Evolutionary conservation across 2,797 vertebrate genomes (phyloP), one percentile per base, ranked within the genome.

Genomic region (Paramormyrops hopkinsi): DNA sequence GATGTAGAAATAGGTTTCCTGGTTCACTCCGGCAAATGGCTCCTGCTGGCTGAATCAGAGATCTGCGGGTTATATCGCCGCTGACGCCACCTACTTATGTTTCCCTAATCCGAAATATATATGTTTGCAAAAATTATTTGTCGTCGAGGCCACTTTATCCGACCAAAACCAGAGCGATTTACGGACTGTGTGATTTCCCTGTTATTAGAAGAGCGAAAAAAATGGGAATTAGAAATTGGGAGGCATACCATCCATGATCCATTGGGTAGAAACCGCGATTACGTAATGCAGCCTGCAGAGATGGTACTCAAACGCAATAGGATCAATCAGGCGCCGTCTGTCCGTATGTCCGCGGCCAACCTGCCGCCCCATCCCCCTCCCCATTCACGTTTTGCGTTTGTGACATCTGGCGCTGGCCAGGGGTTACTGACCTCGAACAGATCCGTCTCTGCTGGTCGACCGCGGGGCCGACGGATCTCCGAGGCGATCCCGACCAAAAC

Each of bases 401-500:
- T 53, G 46, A 17, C 50, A 76, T 51, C 65, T 19, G 41, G 48
- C 4, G 50, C 22, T 82, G 48, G 33, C 50, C 48, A 51, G 48
- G 88, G 50, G 12, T 85, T 33, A 41, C 6, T 89, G 88, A 89
- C 79, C 53, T 37, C 56, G 4, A 3, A 33, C 22, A 22, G 22
- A 37, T n/a, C 88, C 50, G 82, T 51, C 22, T 62, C 46, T 84
- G 41, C 37, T 48, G 79, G 51, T 12, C 5, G 37, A 79, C 73
- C 73, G 6, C 33, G 73, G 50, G 7, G 14, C 48, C 51, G 25
- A 37, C 9, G 22, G 25, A 41, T 37, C n/a, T 79, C 25, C 12
- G 37, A 88, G 59, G 87, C n/a, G 25, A 65, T 84, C 62, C 53
- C 51, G 41, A 48, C 86, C 69, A 89, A 89, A 73, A 50, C 44